Conservation (phyloP, 2,888 invertebrate species). For the Ephialtes manifestator region DNA sequence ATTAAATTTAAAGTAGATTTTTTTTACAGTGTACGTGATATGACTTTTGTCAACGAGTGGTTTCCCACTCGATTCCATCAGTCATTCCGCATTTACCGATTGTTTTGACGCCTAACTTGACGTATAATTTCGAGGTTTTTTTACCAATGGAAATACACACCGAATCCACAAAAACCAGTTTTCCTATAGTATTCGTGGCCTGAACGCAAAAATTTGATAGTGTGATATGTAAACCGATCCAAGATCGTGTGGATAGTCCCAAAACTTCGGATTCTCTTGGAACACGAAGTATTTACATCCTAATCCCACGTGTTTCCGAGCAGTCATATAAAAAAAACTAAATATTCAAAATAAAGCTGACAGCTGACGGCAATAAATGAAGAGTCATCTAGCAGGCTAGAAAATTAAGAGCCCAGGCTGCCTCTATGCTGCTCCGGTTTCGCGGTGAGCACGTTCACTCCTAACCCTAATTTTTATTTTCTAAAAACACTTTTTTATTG, state of each 20-base stretch:
- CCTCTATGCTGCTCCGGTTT: slow-evolving; percentile 75
- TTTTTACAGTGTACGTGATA: too few relatives aligned
- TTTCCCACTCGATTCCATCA: slow-evolving; percentile 25
- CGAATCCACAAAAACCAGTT: slow-evolving; percentile 26
- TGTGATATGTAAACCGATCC: slow-evolving; percentile 54
- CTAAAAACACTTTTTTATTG: not conserved
- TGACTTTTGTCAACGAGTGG: slow-evolving; percentile 12
- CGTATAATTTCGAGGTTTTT: slow-evolving; percentile 63
- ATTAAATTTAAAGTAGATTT: too few relatives aligned
- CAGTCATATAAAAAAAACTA: slow-evolving; percentile 14
- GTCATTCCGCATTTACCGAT: slow-evolving; percentile 6
- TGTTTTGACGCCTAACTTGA: slow-evolving; percentile 52
- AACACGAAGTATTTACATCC: slow-evolving; percentile 4
- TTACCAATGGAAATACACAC: slow-evolving; percentile 38
- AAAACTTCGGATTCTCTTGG: slow-evolving; percentile 15
- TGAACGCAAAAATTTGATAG: slow-evolving; percentile 55
- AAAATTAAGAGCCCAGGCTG: slow-evolving; percentile 72
- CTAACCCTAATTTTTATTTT: not conserved
- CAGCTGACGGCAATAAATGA: slow-evolving; percentile 74
- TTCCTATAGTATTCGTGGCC: not conserved
- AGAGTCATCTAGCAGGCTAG: slow-evolving; percentile 69
- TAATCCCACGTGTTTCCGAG: slow-evolving; percentile 16
- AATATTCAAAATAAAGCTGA: slow-evolving; percentile 44
- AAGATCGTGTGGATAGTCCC: slow-evolving; percentile 25
- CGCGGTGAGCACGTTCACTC: slow-evolving; percentile 66